Evolutionary conservation across 2,797 vertebrate species (phyloP).

Genomic region (Hippocampus kuda): DNA sequence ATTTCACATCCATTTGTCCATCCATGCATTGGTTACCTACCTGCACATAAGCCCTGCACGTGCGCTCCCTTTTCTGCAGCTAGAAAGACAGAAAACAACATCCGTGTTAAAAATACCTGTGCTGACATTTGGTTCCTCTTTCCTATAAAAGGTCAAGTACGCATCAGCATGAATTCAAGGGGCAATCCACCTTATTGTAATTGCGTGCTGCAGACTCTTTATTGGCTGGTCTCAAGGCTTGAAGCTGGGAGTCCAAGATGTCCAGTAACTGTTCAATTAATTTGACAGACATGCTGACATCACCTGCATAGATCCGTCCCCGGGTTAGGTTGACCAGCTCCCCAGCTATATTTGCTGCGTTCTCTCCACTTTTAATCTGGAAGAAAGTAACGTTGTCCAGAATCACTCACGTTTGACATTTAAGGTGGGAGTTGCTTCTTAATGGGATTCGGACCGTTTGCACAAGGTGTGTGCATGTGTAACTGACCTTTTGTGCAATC

Average conservation of each 20-base stretch:
- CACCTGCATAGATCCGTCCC: conserved; percentile 84
- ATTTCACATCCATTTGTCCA: background rate
- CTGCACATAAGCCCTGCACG: conserved; percentile 85
- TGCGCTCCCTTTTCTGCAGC: conserved; percentile 85
- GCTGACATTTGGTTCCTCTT: conserved; percentile 40
- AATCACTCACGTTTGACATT: conserved; percentile 50
- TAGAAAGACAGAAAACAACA: conserved; percentile 41
- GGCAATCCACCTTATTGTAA: conserved; percentile 79
- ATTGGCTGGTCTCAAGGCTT: conserved; percentile 82
- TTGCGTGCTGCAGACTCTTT: conserved; percentile 85
- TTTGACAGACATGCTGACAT: conserved; percentile 85
- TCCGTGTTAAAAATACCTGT: conserved; percentile 23
- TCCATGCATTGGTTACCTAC: conserved; percentile 47
- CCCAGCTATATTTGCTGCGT: conserved; percentile 84
- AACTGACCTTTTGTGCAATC: conserved; percentile 84
- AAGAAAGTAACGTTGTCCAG: background rate
- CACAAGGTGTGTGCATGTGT: conserved; percentile 22
- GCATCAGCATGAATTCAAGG: conserved; percentile 10
- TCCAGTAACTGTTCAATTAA: conserved; percentile 87
- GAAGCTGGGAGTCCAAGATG: conserved; percentile 87
- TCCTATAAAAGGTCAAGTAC: conserved; percentile 41
- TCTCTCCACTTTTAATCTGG: conserved; percentile 91
- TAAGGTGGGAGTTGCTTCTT: conserved; percentile 33
- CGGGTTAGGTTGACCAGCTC: conserved; percentile 85
- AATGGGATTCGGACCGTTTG: conserved; percentile 33